Evolutionary conservation across 2,888 invertebrate species (phyloP), one percentile per base, ranked within the genome.

Genomic region (Drosophila phalerata): DNA sequence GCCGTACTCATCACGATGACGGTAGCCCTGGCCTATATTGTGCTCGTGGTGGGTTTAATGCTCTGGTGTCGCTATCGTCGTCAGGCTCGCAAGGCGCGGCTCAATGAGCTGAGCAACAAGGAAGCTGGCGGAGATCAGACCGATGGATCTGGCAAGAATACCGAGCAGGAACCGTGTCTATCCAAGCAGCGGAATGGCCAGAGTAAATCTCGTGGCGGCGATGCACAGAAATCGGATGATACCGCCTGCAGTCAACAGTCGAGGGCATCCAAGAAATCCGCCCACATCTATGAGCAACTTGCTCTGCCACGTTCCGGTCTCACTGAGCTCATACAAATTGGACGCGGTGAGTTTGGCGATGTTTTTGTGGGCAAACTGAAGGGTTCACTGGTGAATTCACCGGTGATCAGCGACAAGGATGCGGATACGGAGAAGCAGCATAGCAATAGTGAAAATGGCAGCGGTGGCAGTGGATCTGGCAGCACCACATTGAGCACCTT

Each of bases 271-370:
- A 94, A 94, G 88, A 90, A 92, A 81, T 86, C 84, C 0, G 90
- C 93, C 68, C 93, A 94, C 10, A 95, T 95, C 65, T 96, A 96
- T 85, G 97, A 97, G 77, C 96, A 96, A 81, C 93, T 97, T 11
- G 94, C 96, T 0, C 93, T 97, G 51, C 96, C 97, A 0, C 93
- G 98, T 34, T 94, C 94, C 3, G 94, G 96, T 63, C 93, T 98
- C 0, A 95, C 95, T 0, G 96, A 96, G 22, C 92, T 95, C 2
- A 94, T 95, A 9, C 93, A 95, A 40, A 93, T 95, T 4, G 95
- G 98, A 17, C 96, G 97, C 25, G 98, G 98, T 0, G 97, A 97
- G 85, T 98, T 97, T 89, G 98, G 98, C 0, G 98, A 98, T 83
- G 96, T 98, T 0, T 95, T 96, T 86, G 93, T 98, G 40, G 97